phyloP scores from a whole-genome alignment of 2,797 vertebrate species.

The Coluber constrictor region DNA sequence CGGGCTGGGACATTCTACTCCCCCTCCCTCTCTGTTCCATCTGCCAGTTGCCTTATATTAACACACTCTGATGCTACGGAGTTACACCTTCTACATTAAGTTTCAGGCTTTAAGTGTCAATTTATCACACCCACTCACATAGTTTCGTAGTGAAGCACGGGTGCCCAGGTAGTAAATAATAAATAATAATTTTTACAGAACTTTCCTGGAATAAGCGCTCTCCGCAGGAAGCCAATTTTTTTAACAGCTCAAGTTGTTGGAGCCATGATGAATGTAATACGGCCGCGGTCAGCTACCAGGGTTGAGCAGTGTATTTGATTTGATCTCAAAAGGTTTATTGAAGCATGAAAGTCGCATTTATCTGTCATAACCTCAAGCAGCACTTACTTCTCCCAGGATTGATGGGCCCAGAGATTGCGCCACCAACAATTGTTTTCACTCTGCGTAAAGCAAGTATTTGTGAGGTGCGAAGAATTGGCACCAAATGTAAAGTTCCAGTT shows the following conservation, averaged over 20 bases:
- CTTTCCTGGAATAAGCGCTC: neutral
- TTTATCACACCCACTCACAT: no score
- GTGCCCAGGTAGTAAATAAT: neutral
- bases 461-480: neutral
- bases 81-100: no score
- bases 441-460: neutral
- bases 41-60: no score
- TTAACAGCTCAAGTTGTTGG: neutral
- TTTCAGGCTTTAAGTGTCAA: no score
- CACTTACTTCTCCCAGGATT: neutral
- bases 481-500: neutral
- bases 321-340: neutral
- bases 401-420: neutral
- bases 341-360: neutral
- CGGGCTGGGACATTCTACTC: no score
- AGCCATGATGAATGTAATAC: neutral
- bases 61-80: no score
- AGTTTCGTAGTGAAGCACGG: no score
- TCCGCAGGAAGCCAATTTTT: neutral
- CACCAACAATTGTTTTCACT: neutral
- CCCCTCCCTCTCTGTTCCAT: no score
- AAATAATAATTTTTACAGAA: neutral
- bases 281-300: neutral
- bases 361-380: neutral
- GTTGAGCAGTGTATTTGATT: neutral